Base-by-base conservation (phyloP, 1,140 invertebrate genomes). In the Eriocheir sinensis region DNA sequence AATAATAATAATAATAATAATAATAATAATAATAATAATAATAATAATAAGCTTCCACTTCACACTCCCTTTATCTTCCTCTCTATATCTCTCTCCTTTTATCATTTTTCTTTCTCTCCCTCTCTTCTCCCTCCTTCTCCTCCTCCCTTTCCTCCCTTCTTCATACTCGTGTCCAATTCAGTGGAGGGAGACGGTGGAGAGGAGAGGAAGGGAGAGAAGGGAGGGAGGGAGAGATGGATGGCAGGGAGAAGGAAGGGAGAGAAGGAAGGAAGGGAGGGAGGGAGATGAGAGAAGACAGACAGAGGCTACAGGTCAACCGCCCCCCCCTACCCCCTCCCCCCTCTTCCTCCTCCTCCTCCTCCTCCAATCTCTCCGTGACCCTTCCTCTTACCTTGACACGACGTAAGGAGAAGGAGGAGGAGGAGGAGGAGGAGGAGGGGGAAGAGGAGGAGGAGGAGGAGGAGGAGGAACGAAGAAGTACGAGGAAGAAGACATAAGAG, bases 71-170 rank as follows among this genome's bases (percentile, higher is more conserved):
- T 12, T 85, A 6, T 34, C 32, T 85, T 30, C n/a, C 81, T 85
- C 81, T 85, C 81, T 85, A 15, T 85, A 15, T 85, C 81, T 85
- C 81, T 85, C 81, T 85, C 27, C 34, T 36, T 27, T 36, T 81
- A 4, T 81, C 27, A 8, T 36, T 81, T 36, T 81, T 36, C 27
- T 36, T 81, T 36, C n/a, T 30, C 34, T 81, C 80, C 27, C 8
- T 27, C 27, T 81, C 80, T 72, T n/a, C 60, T 15, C 60, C n/a
- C 60, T 81, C 34, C 27, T 27, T 81, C 80, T 81, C 80, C 27
- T 27, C 27, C 80, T 81, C 80, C 27, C n/a, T 81, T 27, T 27
- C 27, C 80, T 81, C 80, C 27, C 34, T 36, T 36, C 80, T 81
- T 81, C 80, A 30, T 81, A n/a, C 27, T 2, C 40, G 36, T 38